Base-by-base conservation (phyloP, 2,888 invertebrate genomes). In the Scaptomyza cyrtandrae region DNA sequence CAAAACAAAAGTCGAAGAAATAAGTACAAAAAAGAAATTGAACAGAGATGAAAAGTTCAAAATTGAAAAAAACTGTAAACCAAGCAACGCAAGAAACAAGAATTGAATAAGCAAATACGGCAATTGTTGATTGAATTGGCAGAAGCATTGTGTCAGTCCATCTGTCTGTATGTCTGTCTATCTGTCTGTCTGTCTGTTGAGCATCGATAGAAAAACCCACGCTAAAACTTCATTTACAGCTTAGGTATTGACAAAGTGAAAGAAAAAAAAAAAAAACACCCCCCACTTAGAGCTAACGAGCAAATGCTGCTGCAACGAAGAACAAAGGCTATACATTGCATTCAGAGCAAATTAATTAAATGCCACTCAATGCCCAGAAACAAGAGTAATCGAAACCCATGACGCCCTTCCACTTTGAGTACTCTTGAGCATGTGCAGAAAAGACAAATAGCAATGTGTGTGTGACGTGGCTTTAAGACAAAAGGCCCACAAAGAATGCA, bases 291-390 rank as follows among this genome's bases (percentile, higher is more conserved):
- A 52, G 58, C 52, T 64, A 62, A 75, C 56, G 57, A 57, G 29
- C 53, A 59, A 71, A 43, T 46, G n/a, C 48, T 19, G 6, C 37
- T 37, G 7, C 14, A 7, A 14, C 7, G 53, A 29, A 29, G 29
- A 54, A 53, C 45, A 64, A 56, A 57, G 35, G 16, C 16, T 43
- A 45, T 27, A 35, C 50, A 70, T 54, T 61, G 63, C 65, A 72
- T 67, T 75, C 65, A 75, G 54, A 70, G 74, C 68, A 83, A 88
- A 83, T 88, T 86, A 86, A 86, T 86, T 88, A 86, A 88, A 88
- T 80, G 85, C 86, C 85, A 86, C 84, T 86, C 85, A 80, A 76
- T 59, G 60, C 59, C 58, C 31, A 29, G 60, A 37, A 46, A 55
- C 57, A 52, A 60, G 48, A 54, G 59, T 53, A 62, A 68, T 53